phyloP scores from a whole-genome alignment of 2,888 invertebrate genomes.

The Cinara cedri region DNA sequence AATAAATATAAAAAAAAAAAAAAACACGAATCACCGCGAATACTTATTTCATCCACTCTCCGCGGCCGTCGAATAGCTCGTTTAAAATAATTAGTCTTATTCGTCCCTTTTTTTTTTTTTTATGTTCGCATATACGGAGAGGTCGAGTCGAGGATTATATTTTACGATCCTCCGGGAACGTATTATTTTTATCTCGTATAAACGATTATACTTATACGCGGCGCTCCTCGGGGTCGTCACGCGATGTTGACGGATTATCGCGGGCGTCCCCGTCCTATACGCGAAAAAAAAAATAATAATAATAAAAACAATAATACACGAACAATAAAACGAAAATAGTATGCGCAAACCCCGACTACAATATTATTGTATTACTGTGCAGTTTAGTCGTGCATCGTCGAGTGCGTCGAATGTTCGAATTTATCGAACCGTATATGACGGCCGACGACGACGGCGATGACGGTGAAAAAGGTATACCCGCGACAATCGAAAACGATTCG shows the following conservation, averaged over 20 bases:
- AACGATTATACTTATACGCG: neutral
- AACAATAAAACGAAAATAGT: neutral
- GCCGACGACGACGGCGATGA: neutral
- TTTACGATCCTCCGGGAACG: neutral
- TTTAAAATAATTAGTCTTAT: constrained; percentile 43
- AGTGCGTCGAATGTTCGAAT: too few relatives aligned
- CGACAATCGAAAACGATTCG: too few relatives aligned
- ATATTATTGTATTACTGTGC: too few relatives aligned
- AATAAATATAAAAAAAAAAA: neutral
- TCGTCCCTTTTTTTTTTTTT: constrained; percentile 6
- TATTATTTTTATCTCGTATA: neutral
- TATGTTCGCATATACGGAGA: neutral
- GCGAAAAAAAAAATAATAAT: too few relatives aligned
- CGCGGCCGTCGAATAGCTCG: neutral
- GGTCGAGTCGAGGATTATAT: neutral
- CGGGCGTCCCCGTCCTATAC: too few relatives aligned
- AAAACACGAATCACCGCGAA: constrained; percentile 2
- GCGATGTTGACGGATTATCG: too few relatives aligned
- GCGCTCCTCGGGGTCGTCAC: neutral
- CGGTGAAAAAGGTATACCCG: too few relatives aligned
- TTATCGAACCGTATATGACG: too few relatives aligned
- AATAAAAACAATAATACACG: too few relatives aligned
- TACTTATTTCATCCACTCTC: neutral
- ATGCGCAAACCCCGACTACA: too few relatives aligned
- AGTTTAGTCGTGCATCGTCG: neutral